A percentile compares a stretch with the other conserved stretches of the same genome.
Evolutionary conservation across 2,797 vertebrate species (phyloP).

Genomic region (Sebastes itinus): DNA sequence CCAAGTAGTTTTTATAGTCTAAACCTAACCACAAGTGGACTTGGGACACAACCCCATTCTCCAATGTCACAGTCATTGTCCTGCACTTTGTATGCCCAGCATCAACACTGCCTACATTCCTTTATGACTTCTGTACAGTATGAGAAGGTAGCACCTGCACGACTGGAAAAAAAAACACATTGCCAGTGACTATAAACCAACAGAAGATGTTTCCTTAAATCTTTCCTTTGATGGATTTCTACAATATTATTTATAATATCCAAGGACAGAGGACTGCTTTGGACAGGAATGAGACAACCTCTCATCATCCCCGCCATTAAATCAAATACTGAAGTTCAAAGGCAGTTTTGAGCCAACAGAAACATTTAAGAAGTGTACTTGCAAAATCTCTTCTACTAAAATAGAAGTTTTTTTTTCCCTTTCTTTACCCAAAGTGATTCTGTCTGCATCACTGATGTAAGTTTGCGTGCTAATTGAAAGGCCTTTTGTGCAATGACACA

Average conservation of each 20-base stretch:
- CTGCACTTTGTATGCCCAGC: not conserved
- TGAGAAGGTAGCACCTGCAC: not conserved
- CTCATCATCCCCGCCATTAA: not conserved
- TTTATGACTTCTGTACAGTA: not conserved
- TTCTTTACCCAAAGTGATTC: not conserved
- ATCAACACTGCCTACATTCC: not conserved
- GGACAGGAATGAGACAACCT: not conserved
- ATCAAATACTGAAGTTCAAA: not conserved
- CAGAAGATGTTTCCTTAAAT: not conserved
- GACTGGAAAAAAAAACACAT: not conserved
- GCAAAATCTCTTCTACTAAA: not conserved
- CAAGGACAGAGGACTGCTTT: not conserved
- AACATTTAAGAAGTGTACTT: not conserved
- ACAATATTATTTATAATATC: not conserved
- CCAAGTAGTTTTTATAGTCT: not conserved
- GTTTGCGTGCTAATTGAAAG: not conserved
- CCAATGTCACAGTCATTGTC: not conserved
- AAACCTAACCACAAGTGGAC: not conserved
- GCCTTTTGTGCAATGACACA: not conserved
- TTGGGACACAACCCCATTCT: not conserved
- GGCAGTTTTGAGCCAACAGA: not conserved
- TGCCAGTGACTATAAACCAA: not conserved
- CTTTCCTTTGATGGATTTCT: not conserved
- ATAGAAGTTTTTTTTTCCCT: not conserved
- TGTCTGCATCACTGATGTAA: not conserved